These are phyloP conservation scores for Cydia fagiglandana DNA, from an alignment of 1,140 invertebrate genomes.

Conservation along the genomic window DNA sequence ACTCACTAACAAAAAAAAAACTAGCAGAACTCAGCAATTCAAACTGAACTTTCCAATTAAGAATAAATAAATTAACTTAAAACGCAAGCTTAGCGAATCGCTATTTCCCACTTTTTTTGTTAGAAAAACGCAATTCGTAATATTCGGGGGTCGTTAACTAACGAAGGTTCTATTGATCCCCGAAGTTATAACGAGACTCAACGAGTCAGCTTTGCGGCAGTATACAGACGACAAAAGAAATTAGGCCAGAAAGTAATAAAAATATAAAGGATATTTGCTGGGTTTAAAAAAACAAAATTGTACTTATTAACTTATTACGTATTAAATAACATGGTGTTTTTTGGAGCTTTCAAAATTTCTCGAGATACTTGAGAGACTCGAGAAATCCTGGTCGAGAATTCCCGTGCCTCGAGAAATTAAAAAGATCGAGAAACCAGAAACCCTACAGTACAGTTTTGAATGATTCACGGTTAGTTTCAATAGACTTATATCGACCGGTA, in stretches of 20 bases:
- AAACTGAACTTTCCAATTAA: neutral
- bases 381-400: too few species aligned
- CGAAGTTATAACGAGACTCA: conserved; percentile 16
- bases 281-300: too few species aligned
- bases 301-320: too few species aligned
- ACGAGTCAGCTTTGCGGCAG: neutral
- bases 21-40: neutral
- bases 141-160: conserved; percentile 18
- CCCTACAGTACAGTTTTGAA: too few species aligned
- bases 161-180: conserved; percentile 15
- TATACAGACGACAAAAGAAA: neutral
- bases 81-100: neutral
- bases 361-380: too few species aligned
- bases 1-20: neutral
- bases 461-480: too few species aligned
- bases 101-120: neutral
- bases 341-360: too few species aligned
- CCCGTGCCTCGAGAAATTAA: too few species aligned
- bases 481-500: too few species aligned
- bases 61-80: neutral
- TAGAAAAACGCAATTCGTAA: conserved; percentile 1
- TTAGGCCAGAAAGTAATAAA: neutral
- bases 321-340: too few species aligned
- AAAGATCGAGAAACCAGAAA: too few species aligned
- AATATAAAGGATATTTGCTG: neutral